Evolutionary conservation across 2,888 invertebrate species (phyloP), one percentile per base, ranked within the genome.

Genomic region (Parapristionchus giblindavisi): DNA sequence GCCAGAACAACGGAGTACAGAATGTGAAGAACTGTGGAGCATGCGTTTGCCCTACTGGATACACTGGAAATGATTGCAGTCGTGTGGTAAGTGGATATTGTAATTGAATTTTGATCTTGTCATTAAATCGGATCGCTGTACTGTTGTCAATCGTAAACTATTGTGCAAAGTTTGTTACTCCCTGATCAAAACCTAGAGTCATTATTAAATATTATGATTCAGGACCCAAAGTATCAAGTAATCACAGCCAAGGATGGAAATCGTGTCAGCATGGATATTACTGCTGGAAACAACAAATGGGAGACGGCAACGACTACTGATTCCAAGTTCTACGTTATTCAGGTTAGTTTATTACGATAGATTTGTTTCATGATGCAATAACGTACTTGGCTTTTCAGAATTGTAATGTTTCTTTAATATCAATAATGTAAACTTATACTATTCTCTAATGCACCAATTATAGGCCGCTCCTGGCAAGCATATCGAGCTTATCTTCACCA

Each of bases 211-310:
- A 21, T 52, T 5, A 52, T 17, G 5, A 21, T 21, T 5, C 43
- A 65, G 63, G 63, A 65, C 43, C 63, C 63, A 29, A 24, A 40
- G n/a, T 65, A 43, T 36, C 43, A 65, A 65, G 63, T 65, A 5
- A 65, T 65, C 17, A 27, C 63, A 17, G 63, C 63, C 3, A 65
- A 65, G 43, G 63, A 65, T 29, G 63, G 63, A 14, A 43, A 40
- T 5, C 34, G 63, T 36, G 63, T 65, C 0, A 29, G 17, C 17
- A 65, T 43, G 63, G 43, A 27, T 4, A 65, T 65, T 43, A 43
- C 63, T 2, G 63, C 43, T 24, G 63, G 63, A 34, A 65, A 29
- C 32, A 43, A 43, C 40, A 65, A 65, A 24, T 65, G 43, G 43
- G 63, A 65, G 32, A 65, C 63, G 43, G 63, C 63, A 3, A n/a